phyloP scores from a whole-genome alignment of 2,797 vertebrate species.

The Avahi laniger region DNA sequence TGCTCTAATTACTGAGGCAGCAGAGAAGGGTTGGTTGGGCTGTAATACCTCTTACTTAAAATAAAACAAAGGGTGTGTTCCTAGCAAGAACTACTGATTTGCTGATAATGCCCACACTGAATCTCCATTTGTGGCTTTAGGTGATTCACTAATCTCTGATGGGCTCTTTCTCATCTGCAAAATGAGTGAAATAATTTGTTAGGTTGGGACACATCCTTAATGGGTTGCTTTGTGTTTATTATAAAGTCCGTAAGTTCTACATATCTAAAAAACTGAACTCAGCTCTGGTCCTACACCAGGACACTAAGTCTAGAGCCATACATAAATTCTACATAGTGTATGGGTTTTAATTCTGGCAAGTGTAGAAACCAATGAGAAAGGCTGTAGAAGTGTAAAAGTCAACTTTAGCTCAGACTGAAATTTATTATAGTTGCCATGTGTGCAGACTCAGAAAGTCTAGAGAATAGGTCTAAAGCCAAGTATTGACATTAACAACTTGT shows the following conservation, averaged over 20 bases:
- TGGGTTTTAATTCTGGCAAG: background rate
- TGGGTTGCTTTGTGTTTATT: background rate
- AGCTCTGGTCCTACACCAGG: background rate
- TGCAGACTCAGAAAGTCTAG: background rate
- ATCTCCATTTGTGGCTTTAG: background rate
- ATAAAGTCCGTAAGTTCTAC: background rate
- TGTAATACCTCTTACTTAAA: background rate
- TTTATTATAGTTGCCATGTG: background rate
- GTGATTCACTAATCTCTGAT: background rate
- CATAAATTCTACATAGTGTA: background rate
- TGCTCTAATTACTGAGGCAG: background rate
- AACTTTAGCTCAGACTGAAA: conserved; percentile 21
- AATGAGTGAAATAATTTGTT: background rate
- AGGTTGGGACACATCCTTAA: background rate
- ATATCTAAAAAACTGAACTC: background rate
- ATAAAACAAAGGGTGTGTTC: conserved; percentile 4
- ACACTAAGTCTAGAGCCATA: background rate
- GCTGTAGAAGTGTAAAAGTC: background rate
- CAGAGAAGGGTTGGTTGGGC: background rate
- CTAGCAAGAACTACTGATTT: background rate
- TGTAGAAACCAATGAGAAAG: background rate
- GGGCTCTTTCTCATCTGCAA: background rate
- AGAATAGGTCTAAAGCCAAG: background rate
- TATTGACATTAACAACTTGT: background rate
- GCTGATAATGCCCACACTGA: background rate